A percentile compares a stretch with the other conserved stretches of the same genome.
Evolutionary conservation across 2,113 vertebrate genomes (phyloP).

Genomic region (Archilochus colubris): DNA sequence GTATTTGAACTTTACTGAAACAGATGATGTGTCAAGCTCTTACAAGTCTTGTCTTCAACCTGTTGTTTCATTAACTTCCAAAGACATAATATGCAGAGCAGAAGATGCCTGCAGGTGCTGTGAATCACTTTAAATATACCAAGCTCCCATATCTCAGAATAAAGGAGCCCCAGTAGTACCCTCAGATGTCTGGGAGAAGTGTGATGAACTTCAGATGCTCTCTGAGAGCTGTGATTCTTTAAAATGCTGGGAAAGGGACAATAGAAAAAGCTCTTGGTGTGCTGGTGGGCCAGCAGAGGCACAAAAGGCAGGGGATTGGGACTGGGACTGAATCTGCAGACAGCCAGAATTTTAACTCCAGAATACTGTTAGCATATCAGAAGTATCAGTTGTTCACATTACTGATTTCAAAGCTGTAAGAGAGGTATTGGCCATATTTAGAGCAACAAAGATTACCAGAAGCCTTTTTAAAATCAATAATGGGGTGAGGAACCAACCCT

Average conservation of each 20-base stretch:
- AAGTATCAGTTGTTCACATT: not conserved
- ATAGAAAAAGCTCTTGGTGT: not conserved
- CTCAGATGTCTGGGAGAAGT: not conserved
- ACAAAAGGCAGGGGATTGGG: not conserved
- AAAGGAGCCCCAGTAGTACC: not conserved
- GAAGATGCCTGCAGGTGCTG: slow-evolving; percentile 14
- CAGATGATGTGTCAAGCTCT: slow-evolving; percentile 10
- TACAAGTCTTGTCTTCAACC: not conserved
- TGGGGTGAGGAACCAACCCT: not conserved
- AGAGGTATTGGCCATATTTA: not conserved
- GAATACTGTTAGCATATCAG: not conserved
- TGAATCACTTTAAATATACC: not conserved
- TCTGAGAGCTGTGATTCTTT: not conserved
- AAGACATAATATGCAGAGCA: not conserved
- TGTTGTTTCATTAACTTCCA: slow-evolving; percentile 28
- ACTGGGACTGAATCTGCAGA: not conserved
- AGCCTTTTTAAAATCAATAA: not conserved
- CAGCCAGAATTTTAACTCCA: not conserved
- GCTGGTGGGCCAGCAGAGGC: not conserved
- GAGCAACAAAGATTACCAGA: not conserved
- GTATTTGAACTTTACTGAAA: slow-evolving; percentile 7
- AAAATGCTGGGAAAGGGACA: not conserved
- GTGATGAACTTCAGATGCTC: not conserved
- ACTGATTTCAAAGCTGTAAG: not conserved
- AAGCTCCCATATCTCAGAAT: not conserved